Conservation (phyloP, 1,140 invertebrate genomes). For the Coboldia fuscipes region DNA sequence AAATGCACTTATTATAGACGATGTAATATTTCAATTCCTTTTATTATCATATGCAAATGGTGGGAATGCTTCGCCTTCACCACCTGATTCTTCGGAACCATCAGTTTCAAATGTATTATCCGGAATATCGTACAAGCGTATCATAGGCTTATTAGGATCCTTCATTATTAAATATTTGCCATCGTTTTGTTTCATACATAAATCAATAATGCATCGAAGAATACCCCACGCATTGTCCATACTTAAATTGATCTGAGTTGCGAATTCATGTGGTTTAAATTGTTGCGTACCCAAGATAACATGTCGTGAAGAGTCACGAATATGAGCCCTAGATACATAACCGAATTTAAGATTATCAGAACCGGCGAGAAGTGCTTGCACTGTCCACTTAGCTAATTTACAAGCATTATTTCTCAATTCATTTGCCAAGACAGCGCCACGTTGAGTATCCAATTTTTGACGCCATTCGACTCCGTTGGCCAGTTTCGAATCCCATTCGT, state of each 20-base stretch:
- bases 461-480: conserved; percentile 96
- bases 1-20: no score
- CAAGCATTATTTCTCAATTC: conserved; percentile 97
- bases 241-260: conserved; percentile 94
- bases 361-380: conserved; percentile 86
- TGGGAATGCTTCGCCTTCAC: conserved; percentile 34
- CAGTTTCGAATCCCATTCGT: conserved; percentile 95
- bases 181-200: conserved; percentile 94
- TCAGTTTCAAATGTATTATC: conserved; percentile 98
- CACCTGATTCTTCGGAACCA: conserved; percentile 76
- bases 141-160: conserved; percentile 95
- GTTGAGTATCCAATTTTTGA: conserved; percentile 89
- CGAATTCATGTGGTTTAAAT: conserved; percentile 96
- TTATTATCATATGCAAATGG: no score
- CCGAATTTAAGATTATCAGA: conserved; percentile 98
- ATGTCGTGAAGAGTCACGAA: conserved; percentile 87
- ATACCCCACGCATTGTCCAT: conserved; percentile 99
- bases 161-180: conserved; percentile 98
- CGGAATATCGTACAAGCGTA: conserved; percentile 90
- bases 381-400: conserved; percentile 98
- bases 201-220: conserved; percentile 92
- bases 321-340: conserved; percentile 86
- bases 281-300: conserved; percentile 96
- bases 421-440: conserved; percentile 93
- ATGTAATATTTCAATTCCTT: no score